Evolutionary conservation across 2,797 vertebrate genomes (phyloP).

Genomic region (Chlorospingus flavigularis): DNA sequence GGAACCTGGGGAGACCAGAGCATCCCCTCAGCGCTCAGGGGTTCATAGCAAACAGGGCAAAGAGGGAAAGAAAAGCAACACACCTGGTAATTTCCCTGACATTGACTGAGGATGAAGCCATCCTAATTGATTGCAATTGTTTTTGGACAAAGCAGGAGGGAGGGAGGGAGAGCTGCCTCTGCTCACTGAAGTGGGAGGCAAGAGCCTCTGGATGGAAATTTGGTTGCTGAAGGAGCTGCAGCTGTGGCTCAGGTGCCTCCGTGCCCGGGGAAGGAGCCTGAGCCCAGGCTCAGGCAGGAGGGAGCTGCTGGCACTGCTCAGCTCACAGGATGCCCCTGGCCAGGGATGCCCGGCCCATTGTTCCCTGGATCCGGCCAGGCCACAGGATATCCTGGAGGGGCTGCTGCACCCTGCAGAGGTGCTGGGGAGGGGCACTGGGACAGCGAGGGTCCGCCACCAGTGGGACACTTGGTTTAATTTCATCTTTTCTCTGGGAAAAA

Average conservation of each 20-base stretch:
- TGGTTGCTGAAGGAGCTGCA: not conserved
- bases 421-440: not conserved
- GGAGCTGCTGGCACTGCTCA: not conserved
- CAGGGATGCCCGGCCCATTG: not conserved
- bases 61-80: not conserved
- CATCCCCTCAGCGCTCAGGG: not conserved
- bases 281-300: not conserved
- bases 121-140: not conserved
- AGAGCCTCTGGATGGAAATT: not conserved
- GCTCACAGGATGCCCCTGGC: not conserved
- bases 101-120: not conserved
- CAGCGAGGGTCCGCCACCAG: not conserved
- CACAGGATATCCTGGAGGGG: conserved; percentile 15
- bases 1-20: not conserved
- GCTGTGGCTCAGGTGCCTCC: not conserved
- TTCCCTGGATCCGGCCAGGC: not conserved
- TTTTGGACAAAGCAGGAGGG: not conserved
- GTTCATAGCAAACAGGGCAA: not conserved
- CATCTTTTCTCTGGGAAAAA: not conserved
- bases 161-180: not conserved
- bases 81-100: not conserved
- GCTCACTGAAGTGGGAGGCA: not conserved
- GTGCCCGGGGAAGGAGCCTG: rapidly evolving
- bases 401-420: not conserved
- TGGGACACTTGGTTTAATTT: rapidly evolving